phyloP scores from a whole-genome alignment of 2,113 vertebrate species.

The Caranx melampygus region DNA sequence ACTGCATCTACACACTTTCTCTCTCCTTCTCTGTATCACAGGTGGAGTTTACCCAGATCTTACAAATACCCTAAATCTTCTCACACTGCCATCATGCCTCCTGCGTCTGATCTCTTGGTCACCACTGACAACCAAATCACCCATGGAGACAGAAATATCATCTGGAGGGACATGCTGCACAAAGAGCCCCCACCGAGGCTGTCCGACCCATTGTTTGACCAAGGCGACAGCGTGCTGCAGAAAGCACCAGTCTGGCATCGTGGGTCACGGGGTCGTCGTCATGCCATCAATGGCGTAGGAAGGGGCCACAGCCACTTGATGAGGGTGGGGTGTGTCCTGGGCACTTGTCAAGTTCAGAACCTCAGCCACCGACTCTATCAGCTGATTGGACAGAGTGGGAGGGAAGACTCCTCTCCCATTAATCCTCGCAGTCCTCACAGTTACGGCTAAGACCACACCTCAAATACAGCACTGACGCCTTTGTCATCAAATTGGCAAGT shows the following conservation, averaged over 20 bases:
- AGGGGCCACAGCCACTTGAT: constrained; percentile 77
- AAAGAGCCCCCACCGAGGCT: constrained; percentile 55
- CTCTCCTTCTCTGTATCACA: constrained; percentile 36
- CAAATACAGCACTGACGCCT: neutral
- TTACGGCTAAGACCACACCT: constrained; percentile 84
- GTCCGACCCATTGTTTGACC: constrained; percentile 23
- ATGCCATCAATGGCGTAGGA: constrained; percentile 44
- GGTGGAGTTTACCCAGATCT: constrained; percentile 52
- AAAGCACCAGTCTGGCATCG: constrained; percentile 19
- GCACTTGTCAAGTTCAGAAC: constrained; percentile 94
- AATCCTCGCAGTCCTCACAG: constrained; percentile 91
- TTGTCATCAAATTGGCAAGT: constrained; percentile 4
- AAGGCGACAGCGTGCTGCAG: constrained; percentile 4
- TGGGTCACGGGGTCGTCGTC: constrained; percentile 74
- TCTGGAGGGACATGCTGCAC: constrained; percentile 67
- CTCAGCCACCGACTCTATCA: constrained; percentile 93
- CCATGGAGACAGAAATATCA: constrained; percentile 49
- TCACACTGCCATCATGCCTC: constrained; percentile 15
- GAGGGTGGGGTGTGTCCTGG: constrained; percentile 89
- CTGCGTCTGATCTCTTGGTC: constrained; percentile 35
- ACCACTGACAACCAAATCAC: constrained; percentile 41
- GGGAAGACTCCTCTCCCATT: constrained; percentile 86
- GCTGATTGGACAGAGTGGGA: constrained; percentile 85
- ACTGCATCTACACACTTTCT: constrained; percentile 19
- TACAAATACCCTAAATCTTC: constrained; percentile 42